A percentile compares a stretch with the other conserved stretches of the same genome.
Conservation (phyloP, 1,140 invertebrate genomes). For the Chrysomallon squamiferum region DNA sequence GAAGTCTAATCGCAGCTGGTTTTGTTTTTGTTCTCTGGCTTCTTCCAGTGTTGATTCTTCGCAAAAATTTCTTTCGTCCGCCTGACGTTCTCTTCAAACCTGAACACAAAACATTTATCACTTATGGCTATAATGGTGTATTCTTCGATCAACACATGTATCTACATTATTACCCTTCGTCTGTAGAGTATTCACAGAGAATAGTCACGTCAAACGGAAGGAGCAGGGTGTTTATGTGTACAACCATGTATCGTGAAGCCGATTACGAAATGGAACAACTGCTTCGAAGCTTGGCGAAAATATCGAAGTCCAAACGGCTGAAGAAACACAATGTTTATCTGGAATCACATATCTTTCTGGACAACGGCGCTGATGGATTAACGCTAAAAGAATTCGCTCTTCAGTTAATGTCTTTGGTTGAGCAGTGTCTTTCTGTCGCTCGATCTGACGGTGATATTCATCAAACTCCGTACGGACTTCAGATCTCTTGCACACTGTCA, state of each 20-base stretch:
- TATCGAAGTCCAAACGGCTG: slow-evolving; percentile 26
- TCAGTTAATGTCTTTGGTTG: slow-evolving; percentile 35
- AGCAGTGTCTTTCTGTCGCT: slow-evolving; percentile 21
- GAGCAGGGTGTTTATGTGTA: slow-evolving; percentile 35
- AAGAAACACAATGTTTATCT: slow-evolving; percentile 22
- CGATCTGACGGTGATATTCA: slow-evolving; percentile 20
- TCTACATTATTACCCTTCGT: slow-evolving; percentile 21
- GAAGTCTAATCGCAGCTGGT: slow-evolving; percentile 2
- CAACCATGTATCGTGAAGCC: slow-evolving; percentile 47
- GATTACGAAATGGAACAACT: slow-evolving; percentile 43
- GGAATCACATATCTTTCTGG: slow-evolving; percentile 47
- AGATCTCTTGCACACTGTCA: slow-evolving; percentile 26
- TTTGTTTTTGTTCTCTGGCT: slow-evolving; percentile 14
- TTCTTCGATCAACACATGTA: slow-evolving; percentile 24
- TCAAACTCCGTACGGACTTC: slow-evolving; percentile 42
- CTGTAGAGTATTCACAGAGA: not conserved
- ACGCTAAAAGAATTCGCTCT: slow-evolving; percentile 43
- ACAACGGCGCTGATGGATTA: slow-evolving; percentile 36
- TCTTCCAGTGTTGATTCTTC: slow-evolving; percentile 12
- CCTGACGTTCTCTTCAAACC: slow-evolving; percentile 19
- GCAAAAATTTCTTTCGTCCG: slow-evolving; percentile 6
- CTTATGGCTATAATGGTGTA: slow-evolving; percentile 15
- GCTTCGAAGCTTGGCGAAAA: slow-evolving; percentile 24
- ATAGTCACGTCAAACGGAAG: not conserved
- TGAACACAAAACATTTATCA: slow-evolving; percentile 15